Evolutionary conservation across 2,888 invertebrate species (phyloP).

Genomic region (Volucella inanis): DNA sequence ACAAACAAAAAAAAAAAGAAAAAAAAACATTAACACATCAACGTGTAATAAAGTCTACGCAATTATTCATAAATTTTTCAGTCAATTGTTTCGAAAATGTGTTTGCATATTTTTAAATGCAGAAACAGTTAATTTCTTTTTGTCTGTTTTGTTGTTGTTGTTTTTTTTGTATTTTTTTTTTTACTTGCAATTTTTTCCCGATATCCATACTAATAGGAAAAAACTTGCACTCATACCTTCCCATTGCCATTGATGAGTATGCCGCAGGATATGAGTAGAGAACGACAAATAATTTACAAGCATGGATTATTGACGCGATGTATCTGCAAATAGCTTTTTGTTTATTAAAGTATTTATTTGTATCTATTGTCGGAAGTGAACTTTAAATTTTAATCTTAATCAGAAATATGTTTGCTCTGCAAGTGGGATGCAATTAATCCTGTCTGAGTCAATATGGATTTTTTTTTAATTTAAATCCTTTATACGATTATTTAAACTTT

Average conservation of each 20-base stretch:
- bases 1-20: too few relatives aligned
- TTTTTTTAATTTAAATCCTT: too few relatives aligned
- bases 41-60: conserved; percentile 41
- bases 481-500: too few relatives aligned
- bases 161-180: background rate
- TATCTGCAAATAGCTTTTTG: conserved; percentile 16
- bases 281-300: conserved; percentile 1
- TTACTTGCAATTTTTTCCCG: too few relatives aligned
- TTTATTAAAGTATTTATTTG: conserved; percentile 27
- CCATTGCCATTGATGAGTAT: too few relatives aligned
- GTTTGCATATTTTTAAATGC: conserved; percentile 53
- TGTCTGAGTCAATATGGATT: too few relatives aligned
- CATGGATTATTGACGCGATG: background rate
- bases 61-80: conserved; percentile 73
- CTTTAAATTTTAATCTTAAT: background rate
- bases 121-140: conserved; percentile 1
- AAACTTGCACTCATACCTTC: too few relatives aligned
- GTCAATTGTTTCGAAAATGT: conserved; percentile 71
- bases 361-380: background rate
- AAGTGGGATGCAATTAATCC: too few relatives aligned
- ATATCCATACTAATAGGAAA: too few relatives aligned
- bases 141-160: conserved; percentile 13
- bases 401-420: background rate
- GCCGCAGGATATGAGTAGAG: background rate
- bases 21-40: background rate